Evolutionary conservation across 2,888 invertebrate genomes (phyloP), one percentile per base, ranked within the genome.

Genomic region (Allygus modestus): DNA sequence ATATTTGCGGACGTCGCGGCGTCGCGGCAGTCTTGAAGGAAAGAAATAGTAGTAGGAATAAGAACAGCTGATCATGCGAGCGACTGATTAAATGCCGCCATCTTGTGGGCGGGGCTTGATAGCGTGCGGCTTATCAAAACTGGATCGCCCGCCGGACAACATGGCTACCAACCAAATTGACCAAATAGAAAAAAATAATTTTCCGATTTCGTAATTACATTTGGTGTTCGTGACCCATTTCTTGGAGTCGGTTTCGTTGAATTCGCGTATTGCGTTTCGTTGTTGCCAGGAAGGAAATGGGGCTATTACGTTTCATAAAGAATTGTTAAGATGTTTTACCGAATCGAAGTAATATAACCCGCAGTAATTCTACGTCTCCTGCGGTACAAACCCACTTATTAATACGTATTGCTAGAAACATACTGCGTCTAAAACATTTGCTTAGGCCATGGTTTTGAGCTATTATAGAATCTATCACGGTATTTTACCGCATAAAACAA

Each of bases 81-180:
- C 5, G 41, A 1, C 33, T 69, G 69, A 73, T 73, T 73, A 73
- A 69, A 9, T 20, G 33, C 23, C 73, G 73, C 73, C 73, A 73
- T 73, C 41, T 73, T 73, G 73, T n/a, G 26, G 73, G 73, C 73
- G 73, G 33, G 73, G 73, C 41, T 41, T 41, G 73, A 73, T 73
- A 73, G 73, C 73, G 73, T 73, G 73, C 73, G 41, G 37, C 73
- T 73, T 73, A 73, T 73, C 73, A 37, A 11, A 37, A 73, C 41
- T 73, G 73, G 37, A 73, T 73, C 73, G 73, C 69, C n/a, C n/a
- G 33, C 37, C 20, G 65, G 65, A 65, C 73, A 73, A 73, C 37
- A 73, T 73, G 73, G 73, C 73, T 73, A 41, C 73, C 73, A 9
- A 73, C 73, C 73, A 41, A 73, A 41, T 73, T 41, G 41, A 73